Base-by-base conservation (phyloP, 2,797 vertebrate species). In the Crenuchus spilurus region DNA sequence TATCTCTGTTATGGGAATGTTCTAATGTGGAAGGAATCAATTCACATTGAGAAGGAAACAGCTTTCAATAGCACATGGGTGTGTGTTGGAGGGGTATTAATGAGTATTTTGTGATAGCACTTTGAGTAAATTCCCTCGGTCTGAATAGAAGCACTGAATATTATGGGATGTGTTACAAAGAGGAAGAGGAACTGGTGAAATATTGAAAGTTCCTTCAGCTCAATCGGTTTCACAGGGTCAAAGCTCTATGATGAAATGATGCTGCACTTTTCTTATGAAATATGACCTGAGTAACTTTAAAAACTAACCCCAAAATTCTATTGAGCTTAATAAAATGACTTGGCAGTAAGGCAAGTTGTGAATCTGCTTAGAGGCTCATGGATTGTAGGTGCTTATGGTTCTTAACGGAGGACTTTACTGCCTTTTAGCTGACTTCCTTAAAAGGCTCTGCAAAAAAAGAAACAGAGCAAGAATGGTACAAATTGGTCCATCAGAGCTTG, bases 1-100 rank as follows among this genome's bases (percentile, higher is more conserved):
- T 69, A 81, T 88, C 75, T 85, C 77, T 85, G 74, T 86, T 84
- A 66, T 69, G 82, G 75, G 80, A 80, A 37, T 74, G 31, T 79
- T 79, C 78, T 60, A 57, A 70, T 64, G 65, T 39, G 69, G 30
- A 74, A 63, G 75, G 46, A 81, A 86, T 82, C 67, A 20, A 51
- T 78, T 74, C 10, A 37, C 49, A 83, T 79, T 76, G 72, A 81
- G 67, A 18, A 42, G n/a, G 28, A 70, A 83, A 87, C 82, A 67
- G 75, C 81, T 76, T 80, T 67, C 75, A 80, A 62, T 61, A 30
- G 55, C n/a, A 60, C 41, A 62, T 9, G 70, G 18, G 16, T 9
- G 16, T 18, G 58, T 77, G 49, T 24, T 44, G 55, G 9, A 28
- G 30, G 54, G 71, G 11, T 42, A 41, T 30, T 41, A 73, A 41